A percentile compares a stretch with the other conserved stretches of the same genome.
Evolutionary conservation across 2,888 invertebrate genomes (phyloP).

Genomic region (Drosophila cyrtoloma): DNA sequence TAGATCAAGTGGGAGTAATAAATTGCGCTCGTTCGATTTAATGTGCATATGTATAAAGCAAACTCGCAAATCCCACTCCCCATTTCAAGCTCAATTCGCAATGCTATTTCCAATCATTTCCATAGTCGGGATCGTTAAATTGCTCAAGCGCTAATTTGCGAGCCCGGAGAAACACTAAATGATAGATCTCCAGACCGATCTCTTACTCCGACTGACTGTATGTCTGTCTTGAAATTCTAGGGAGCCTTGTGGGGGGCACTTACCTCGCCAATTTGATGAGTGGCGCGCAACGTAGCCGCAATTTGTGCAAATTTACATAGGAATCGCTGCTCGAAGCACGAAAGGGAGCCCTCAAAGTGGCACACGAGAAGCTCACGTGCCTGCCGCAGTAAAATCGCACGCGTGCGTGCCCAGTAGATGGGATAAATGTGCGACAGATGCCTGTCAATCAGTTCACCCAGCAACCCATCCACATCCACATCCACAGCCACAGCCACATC

Average conservation of each 20-base stretch:
- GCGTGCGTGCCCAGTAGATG: slow-evolving; percentile 87
- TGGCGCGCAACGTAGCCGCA: slow-evolving; percentile 86
- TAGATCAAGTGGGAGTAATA: slow-evolving; percentile 20
- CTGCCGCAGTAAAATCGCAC: slow-evolving; percentile 88
- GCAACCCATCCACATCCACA: slow-evolving; percentile 49
- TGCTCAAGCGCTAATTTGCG: slow-evolving; percentile 59
- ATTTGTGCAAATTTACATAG: slow-evolving; percentile 88
- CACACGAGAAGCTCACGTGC: slow-evolving; percentile 89
- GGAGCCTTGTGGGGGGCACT: slow-evolving; percentile 60
- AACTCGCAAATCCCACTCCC: slow-evolving; percentile 14
- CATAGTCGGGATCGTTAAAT: slow-evolving; percentile 51
- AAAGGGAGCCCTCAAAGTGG: slow-evolving; percentile 88
- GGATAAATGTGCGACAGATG: slow-evolving; percentile 88
- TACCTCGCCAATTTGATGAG: slow-evolving; percentile 84
- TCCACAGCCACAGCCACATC: slow-evolving; percentile 1
- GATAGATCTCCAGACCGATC: slow-evolving; percentile 49
- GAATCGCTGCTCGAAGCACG: slow-evolving; percentile 88
- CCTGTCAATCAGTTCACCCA: slow-evolving; percentile 86
- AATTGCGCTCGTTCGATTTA: slow-evolving; percentile 32
- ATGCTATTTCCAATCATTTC: slow-evolving; percentile 33
- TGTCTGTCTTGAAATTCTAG: slow-evolving; percentile 10
- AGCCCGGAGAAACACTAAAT: slow-evolving; percentile 52
- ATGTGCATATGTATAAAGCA: slow-evolving; percentile 26
- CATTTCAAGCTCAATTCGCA: slow-evolving; percentile 21
- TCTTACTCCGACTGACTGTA: slow-evolving; percentile 36